phyloP scores from a whole-genome alignment of 2,888 invertebrate species.

The Machimus atricapillus region DNA sequence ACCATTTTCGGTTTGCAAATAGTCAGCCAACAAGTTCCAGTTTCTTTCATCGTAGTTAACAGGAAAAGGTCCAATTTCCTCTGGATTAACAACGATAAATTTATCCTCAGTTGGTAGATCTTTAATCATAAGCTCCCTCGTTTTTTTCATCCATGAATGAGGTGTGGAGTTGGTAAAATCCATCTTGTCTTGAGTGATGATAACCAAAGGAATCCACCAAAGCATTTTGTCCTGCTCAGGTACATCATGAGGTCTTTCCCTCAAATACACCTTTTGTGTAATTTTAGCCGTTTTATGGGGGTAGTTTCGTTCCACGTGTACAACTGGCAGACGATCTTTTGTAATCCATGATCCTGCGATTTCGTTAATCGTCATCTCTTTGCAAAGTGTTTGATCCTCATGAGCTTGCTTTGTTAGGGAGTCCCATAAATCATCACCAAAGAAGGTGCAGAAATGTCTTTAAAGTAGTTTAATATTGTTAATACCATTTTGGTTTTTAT shows the following conservation, averaged over 20 bases:
- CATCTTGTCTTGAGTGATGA: constrained; percentile 68
- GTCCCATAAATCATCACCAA: constrained; percentile 81
- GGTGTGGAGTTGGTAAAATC: constrained; percentile 69
- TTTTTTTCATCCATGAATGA: constrained; percentile 70
- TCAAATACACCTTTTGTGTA: constrained; percentile 71
- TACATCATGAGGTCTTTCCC: constrained; percentile 76
- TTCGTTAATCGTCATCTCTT: constrained; percentile 68
- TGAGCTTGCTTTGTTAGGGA: constrained; percentile 73
- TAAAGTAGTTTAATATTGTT: constrained; percentile 28
- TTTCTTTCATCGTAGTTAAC: constrained; percentile 82
- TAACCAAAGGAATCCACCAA: constrained; percentile 78
- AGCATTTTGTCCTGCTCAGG: constrained; percentile 73
- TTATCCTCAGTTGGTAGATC: constrained; percentile 67
- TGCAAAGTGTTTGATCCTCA: constrained; percentile 66
- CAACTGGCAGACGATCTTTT: constrained; percentile 79
- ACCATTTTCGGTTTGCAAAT: constrained; percentile 66
- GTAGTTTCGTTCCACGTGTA: constrained; percentile 75
- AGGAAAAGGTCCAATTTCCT: constrained; percentile 84
- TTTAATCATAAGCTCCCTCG: constrained; percentile 64
- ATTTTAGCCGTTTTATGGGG: constrained; percentile 68
- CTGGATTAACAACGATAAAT: constrained; percentile 82
- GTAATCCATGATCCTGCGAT: constrained; percentile 85
- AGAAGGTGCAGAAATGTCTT: constrained; percentile 77
- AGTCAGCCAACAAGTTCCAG: constrained; percentile 77
- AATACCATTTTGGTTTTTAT: not conserved